These are phyloP conservation scores for Labeo rohita DNA, from an alignment of 2,113 vertebrate genomes.

Conservation along the genomic window DNA sequence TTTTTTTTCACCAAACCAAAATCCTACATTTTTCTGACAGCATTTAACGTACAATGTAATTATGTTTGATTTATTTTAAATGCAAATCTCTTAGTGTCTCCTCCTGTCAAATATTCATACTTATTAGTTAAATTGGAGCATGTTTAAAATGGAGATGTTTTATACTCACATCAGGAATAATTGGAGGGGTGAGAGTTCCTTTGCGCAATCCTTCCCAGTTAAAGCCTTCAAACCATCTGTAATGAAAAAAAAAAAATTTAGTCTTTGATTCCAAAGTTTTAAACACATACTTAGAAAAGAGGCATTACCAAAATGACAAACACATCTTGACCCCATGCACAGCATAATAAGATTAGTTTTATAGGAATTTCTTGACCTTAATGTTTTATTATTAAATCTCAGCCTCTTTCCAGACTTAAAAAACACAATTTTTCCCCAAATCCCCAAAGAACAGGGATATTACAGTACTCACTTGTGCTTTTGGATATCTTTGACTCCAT, in stretches of 20 bases:
- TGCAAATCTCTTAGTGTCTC: not conserved
- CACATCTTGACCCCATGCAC: not conserved
- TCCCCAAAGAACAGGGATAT: not conserved
- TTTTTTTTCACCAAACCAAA: too few relatives aligned
- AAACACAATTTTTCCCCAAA: not conserved
- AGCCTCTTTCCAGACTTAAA: not conserved
- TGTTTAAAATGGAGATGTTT: not conserved
- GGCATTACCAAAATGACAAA: not conserved
- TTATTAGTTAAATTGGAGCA: not conserved
- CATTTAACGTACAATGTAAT: not conserved
- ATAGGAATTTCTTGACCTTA: not conserved
- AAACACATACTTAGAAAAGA: not conserved
- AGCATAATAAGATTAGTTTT: not conserved
- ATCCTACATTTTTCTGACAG: not conserved
- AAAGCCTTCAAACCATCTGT: constrained; percentile 98
- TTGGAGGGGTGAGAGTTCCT: constrained; percentile 93
- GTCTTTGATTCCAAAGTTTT: too few relatives aligned
- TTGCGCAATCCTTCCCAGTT: constrained; percentile 97
- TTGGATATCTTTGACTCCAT: constrained; percentile 96
- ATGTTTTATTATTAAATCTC: not conserved
- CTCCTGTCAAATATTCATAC: not conserved
- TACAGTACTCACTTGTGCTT: constrained; percentile 94
- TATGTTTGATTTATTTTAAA: not conserved
- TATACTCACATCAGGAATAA: constrained; percentile 89
- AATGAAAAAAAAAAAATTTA: constrained; percentile 37